Base-by-base conservation (phyloP, 2,797 vertebrate species). In the Triplophysa yarkandensis region DNA sequence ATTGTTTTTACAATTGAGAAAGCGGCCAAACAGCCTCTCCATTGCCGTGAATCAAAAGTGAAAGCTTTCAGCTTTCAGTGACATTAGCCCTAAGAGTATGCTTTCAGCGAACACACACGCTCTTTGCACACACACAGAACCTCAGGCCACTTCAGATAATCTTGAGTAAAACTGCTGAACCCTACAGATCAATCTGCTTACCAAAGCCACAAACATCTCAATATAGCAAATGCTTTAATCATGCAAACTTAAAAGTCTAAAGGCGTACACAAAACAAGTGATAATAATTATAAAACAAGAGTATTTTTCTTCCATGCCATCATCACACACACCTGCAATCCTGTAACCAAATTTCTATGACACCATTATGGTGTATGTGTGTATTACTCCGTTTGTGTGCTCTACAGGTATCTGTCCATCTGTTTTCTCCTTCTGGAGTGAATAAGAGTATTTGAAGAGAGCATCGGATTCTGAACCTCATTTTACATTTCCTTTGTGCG, bases 1-100 rank as follows among this genome's bases (percentile, higher is more conserved):
- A 90, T 90, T 90, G 87, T 88, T 89, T 89, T 87, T 89, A 87
- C 86, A 88, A 89, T 89, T 86, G 83, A 81, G 80, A 85, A 62
- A 66, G 72, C 67, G 13, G 44, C 72, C 62, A 76, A 75, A 58
- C 77, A 75, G 77, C 72, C 61, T 67, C 66, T 65, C 71, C 34
- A 58, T 74, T 79, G 77, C 61, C 63, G 72, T 64, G 72, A 74
- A 70, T 58, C 61, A 71, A 70, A 43, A 60, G 72, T 70, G 71
- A 75, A 71, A 75, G 71, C 72, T 79, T 60, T 78, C 65, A 74
- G 71, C 57, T 34, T 57, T 52, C 65, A 50, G 30, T 52, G 62
- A 69, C 72, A 70, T 79, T 79, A 71, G 43, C 71, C 46, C 61
- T 71, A 65, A 70, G 61, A 71, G 64, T 68, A 50, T 23, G 50